phyloP scores from a whole-genome alignment of 1,140 invertebrate species.

The Hycleus phaleratus region DNA sequence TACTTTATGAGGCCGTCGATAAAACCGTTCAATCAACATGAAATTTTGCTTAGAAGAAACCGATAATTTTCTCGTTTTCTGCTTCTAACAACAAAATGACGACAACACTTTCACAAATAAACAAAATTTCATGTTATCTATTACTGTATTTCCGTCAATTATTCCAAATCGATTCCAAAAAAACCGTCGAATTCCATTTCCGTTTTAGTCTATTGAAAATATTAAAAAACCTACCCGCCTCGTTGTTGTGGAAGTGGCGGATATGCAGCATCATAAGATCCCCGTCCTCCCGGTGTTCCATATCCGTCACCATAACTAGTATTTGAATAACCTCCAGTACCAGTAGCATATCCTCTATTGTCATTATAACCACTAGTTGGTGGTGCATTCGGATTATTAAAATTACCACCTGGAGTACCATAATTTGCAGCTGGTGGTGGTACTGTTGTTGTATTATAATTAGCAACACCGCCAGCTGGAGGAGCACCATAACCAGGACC shows the following conservation, averaged over 20 bases:
- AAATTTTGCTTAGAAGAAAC: no score
- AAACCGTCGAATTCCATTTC: no score
- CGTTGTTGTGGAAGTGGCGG: slow-evolving; percentile 37
- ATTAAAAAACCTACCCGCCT: slow-evolving; percentile 32
- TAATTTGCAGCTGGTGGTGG: slow-evolving; percentile 1
- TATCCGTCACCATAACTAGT: not conserved
- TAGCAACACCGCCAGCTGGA: slow-evolving; percentile 11
- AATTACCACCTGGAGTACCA: not conserved
- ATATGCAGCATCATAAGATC: slow-evolving; percentile 32
- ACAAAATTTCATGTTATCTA: no score
- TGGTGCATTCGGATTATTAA: not conserved
- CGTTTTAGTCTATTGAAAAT: no score
- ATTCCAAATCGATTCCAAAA: no score
- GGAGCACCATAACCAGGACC: slow-evolving; percentile 6
- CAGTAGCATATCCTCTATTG: slow-evolving; percentile 6
- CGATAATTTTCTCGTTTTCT: no score
- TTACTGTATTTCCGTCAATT: no score
- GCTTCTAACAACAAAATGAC: no score
- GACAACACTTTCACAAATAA: no score
- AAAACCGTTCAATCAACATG: no score
- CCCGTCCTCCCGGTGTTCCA: slow-evolving; percentile 2
- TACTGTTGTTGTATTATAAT: not conserved
- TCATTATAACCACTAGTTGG: slow-evolving; percentile 1
- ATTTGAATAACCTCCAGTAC: not conserved
- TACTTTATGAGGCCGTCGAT: no score